Base-by-base conservation (phyloP, 1,140 invertebrate genomes). In the Leguminivora glycinivorella region DNA sequence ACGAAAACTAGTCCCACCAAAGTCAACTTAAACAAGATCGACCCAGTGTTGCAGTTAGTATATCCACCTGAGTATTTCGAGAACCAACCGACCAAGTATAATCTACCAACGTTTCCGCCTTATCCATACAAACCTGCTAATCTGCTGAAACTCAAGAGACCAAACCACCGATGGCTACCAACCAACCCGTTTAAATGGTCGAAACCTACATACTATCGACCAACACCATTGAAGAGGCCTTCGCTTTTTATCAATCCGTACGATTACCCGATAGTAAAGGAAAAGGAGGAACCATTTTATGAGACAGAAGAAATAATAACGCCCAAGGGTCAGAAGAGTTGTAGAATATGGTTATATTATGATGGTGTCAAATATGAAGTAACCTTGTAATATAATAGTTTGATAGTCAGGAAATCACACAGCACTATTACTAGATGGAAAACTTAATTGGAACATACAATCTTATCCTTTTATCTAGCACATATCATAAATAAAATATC, bases 361-460 rank as follows among this genome's bases (percentile, higher is more conserved):
- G 75, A 90, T 31, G 88, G 86, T 26, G 70, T 76, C 0, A 83
- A 83, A 76, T 89, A 88, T 79, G 81, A 86, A 84, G 74, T 83
- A 4, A 56, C 75, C n/a, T 69, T 77, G 22, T 80, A 74, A 34
- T 22, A 10, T 52, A 52, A 6, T 1, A 22, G 5, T 10, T 22
- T 1, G n/a, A 19, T 6, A 22, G 6, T n/a, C 3, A 43, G 40
- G 6, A 43, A 43, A n/a, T 43, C 40, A 43, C 40, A n/a, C 14
- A 43, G 14, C 3, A 14, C 34, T 12, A 7, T 38, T 38, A 38
- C 34, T 34, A 34, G 34, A 38, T 12, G 1, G 10, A 38, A 34
- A 14, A 34, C 31, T 34, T 34, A 10, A 10, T 34, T 34, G 7
- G 7, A 10, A 2, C 31, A 34, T 34, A 4, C 7, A 34, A 2